phyloP scores from a whole-genome alignment of 2,888 invertebrate species.

The Pecten maximus region DNA sequence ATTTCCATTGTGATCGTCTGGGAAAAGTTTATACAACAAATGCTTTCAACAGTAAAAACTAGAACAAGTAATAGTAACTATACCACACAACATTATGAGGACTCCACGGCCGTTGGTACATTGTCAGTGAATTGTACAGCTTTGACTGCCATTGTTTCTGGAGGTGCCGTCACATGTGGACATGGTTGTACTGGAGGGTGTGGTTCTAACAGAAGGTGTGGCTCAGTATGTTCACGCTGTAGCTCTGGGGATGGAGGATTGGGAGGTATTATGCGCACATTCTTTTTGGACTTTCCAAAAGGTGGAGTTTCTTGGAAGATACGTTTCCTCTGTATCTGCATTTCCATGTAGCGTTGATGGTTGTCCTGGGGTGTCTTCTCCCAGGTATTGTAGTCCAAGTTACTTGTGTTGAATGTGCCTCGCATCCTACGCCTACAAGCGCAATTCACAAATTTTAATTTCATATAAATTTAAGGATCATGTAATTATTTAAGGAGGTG shows the following conservation, averaged over 20 bases:
- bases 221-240: background rate
- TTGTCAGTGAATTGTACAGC: conserved; percentile 12
- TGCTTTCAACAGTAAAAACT: background rate
- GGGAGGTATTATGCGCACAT: conserved; percentile 20
- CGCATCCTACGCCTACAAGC: conserved; percentile 69
- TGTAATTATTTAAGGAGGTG: background rate
- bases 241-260: background rate
- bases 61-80: background rate
- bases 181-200: background rate
- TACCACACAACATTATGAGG: background rate
- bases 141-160: background rate
- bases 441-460: conserved; percentile 28
- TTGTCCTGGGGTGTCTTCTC: conserved; percentile 60
- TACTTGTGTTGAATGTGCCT: conserved; percentile 66
- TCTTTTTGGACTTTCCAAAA: conserved; percentile 54
- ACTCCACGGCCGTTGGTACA: background rate
- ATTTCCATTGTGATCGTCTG: background rate
- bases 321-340: conserved; percentile 73
- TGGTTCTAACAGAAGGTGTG: background rate
- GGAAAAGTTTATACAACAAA: background rate
- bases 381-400: conserved; percentile 72
- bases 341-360: conserved; percentile 67
- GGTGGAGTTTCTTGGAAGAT: conserved; percentile 72
- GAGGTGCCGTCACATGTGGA: background rate
- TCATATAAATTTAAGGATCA: background rate